Conservation (phyloP, 2,113 vertebrate species). For the Aix galericulata region DNA sequence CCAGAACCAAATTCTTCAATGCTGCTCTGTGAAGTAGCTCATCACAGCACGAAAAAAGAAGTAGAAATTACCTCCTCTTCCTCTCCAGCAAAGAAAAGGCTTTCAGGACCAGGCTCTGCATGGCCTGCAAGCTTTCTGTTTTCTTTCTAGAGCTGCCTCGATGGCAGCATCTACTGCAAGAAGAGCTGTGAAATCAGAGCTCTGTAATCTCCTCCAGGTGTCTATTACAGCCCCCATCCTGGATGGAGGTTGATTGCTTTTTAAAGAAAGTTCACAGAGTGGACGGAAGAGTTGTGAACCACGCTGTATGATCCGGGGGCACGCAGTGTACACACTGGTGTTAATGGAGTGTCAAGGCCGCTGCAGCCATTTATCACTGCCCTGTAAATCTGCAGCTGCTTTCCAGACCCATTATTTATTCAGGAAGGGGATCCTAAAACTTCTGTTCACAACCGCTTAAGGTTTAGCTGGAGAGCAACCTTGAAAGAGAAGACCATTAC, state of each 20-base stretch:
- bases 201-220: neutral
- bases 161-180: neutral
- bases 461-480: neutral
- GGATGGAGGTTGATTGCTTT: neutral
- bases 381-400: neutral
- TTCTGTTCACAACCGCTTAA: neutral
- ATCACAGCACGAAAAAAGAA: neutral
- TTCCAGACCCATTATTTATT: neutral
- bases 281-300: neutral
- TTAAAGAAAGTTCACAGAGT: neutral
- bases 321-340: neutral
- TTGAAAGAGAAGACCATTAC: neutral
- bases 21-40: neutral
- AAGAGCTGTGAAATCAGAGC: neutral
- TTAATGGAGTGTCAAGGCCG: neutral
- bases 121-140: neutral
- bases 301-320: accelerated
- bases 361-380: neutral
- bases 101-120: neutral
- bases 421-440: neutral
- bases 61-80: neutral
- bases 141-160: neutral
- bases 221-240: neutral
- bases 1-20: neutral
- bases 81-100: neutral